A percentile compares a stretch with the other conserved stretches of the same genome.
phyloP scores from a whole-genome alignment of 92 coral and sea anemone species.

The Siderastrea siderea region DNA sequence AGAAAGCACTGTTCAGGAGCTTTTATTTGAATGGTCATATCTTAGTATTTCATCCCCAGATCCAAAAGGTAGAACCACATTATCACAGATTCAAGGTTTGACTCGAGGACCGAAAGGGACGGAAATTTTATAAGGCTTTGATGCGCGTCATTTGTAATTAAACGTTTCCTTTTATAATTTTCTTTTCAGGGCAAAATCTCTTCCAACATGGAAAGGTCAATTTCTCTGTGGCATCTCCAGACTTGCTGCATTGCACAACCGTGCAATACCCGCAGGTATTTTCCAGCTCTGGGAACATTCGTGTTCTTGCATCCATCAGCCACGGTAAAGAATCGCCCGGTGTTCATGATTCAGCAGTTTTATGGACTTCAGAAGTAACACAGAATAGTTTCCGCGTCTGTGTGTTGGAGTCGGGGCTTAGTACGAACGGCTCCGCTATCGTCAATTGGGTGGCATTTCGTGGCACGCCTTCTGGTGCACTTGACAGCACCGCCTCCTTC shows the following conservation, averaged over 20 bases:
- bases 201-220: conserved; percentile 55
- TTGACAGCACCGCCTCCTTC: conserved; percentile 58
- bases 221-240: conserved; percentile 29
- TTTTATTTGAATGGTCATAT: too few species aligned
- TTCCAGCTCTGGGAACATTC: conserved; percentile 32
- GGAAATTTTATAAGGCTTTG: not conserved
- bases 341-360: conserved; percentile 58
- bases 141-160: not conserved
- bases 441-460: conserved; percentile 70
- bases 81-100: not conserved
- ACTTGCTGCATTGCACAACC: conserved; percentile 23
- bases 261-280: conserved; percentile 48
- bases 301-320: conserved; percentile 53
- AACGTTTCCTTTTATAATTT: not conserved
- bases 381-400: conserved; percentile 56
- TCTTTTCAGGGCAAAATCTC: conserved; percentile 35
- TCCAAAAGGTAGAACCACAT: too few species aligned
- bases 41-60: too few species aligned
- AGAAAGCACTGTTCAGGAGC: too few species aligned
- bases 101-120: not conserved
- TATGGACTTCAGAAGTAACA: conserved; percentile 60
- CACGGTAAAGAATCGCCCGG: conserved; percentile 18
- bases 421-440: conserved; percentile 49
- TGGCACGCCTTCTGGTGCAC: conserved; percentile 55
- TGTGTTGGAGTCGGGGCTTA: conserved; percentile 56